A percentile compares a stretch with the other conserved stretches of the same genome.
Conservation (phyloP, 2,113 vertebrate genomes). For the Chitala chitala region DNA sequence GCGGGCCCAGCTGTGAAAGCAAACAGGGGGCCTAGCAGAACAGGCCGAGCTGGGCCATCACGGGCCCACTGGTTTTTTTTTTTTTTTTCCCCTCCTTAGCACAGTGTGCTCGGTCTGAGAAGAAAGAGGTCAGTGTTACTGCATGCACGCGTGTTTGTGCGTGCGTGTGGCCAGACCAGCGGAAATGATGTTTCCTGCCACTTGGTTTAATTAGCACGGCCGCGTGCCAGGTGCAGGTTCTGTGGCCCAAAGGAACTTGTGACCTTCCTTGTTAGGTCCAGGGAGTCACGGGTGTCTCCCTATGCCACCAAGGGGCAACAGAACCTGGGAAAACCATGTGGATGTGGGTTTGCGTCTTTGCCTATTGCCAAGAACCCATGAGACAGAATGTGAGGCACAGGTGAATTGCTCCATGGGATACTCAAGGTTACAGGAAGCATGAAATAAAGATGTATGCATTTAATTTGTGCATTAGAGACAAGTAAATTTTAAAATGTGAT, state of each 20-base stretch:
- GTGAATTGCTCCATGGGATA: background rate
- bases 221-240: conserved; percentile 46
- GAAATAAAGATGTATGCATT: too few relatives aligned
- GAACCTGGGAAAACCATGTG: background rate
- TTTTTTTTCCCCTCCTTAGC: background rate
- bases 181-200: conserved; percentile 85
- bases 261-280: background rate
- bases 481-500: too few relatives aligned
- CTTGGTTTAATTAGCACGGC: conserved; percentile 84
- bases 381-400: background rate
- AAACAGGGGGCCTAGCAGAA: conserved; percentile 14
- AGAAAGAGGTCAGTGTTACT: conserved; percentile 20
- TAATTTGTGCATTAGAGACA: too few relatives aligned
- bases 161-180: conserved; percentile 58
- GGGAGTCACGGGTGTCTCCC: background rate
- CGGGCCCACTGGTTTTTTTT: conserved; percentile 7
- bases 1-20: conserved; percentile 38
- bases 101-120: background rate
- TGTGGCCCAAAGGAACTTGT: background rate
- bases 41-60: background rate
- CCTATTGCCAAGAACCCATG: background rate
- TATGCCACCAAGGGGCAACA: too few relatives aligned
- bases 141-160: conserved; percentile 44
- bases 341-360: background rate
- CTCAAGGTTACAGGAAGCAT: too few relatives aligned